Base-by-base conservation (phyloP, 2,888 invertebrate genomes). In the Dryobotodes eremita region DNA sequence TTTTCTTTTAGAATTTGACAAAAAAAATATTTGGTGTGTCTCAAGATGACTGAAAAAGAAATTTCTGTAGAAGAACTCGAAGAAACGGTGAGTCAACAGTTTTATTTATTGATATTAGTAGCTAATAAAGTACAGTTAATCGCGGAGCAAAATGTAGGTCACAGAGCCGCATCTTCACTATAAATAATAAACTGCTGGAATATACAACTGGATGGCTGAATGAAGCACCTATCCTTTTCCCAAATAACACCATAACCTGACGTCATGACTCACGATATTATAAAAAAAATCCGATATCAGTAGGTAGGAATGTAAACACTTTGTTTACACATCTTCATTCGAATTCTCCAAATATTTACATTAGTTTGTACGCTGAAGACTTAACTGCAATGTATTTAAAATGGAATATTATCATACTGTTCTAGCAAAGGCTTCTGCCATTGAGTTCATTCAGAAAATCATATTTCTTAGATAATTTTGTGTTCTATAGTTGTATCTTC, bases 21-120 rank as follows among this genome's bases (percentile, higher is more conserved):
- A 84, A 89, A 91, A 92, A 92, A 89, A 77, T 88, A 76, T 71
- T 73, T 89, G 91, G 88, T 91, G 86, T 79, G 77, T 75, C 46
- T 79, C 83, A 82, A 94, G 48, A 96, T 96, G 96, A 94, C 94
- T 91, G 95, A 96, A 75, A 94, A 96, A 89, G 94, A 96, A 69
- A 92, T 96, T 10, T 94, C 96, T 11, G 93, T 96, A 89, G 96
- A 96, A 83, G 96, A 96, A 72, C 90, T 96, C 36, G 96, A 96
- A 80, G 96, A 96, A 89, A 94, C 96, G 86, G 96, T 96, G 88
- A 94, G 95, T 92, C 79, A 50, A 59, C 75, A 59, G n/a, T 72
- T 85, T 62, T 73, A 55, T 84, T 69, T 76, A 61, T 74, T 66
- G 70, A 61, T 74, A 31, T 65, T 61, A 83, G 62, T 79, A 84